Percentiles rank a stretch among this genome's conserved stretches.
phyloP scores from a whole-genome alignment of 2,113 vertebrate species.

The Cephalopterus ornatus region DNA sequence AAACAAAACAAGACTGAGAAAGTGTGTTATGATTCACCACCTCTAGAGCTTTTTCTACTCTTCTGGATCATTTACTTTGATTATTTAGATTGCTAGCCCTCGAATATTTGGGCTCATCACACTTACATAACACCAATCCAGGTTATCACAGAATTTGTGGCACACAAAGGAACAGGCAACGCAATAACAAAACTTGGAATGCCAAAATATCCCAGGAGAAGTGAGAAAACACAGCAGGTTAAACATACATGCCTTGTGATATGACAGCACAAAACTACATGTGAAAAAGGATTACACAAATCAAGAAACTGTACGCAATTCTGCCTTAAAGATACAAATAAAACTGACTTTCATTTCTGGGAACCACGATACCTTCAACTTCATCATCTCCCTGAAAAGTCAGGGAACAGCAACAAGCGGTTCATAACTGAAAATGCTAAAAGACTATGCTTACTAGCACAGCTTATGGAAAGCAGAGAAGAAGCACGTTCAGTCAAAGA shows the following conservation, averaged over 20 bases:
- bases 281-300: constrained; percentile 32
- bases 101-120: not conserved
- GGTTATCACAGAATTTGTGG: not conserved
- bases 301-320: constrained; percentile 17
- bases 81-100: not conserved
- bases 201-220: not conserved
- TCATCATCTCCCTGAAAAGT: not conserved
- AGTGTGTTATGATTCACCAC: constrained; percentile 17
- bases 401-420: not conserved
- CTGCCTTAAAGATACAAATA: not conserved
- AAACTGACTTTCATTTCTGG: not conserved
- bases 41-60: not conserved
- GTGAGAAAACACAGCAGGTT: not conserved
- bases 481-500: not conserved
- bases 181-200: not conserved
- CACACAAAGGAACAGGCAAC: not conserved
- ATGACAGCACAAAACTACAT: not conserved
- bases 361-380: not conserved
- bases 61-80: not conserved
- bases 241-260: not conserved
- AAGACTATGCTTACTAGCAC: not conserved
- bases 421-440: not conserved
- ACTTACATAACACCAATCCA: not conserved
- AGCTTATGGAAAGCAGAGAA: not conserved
- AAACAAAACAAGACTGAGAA: constrained; percentile 51